Evolutionary conservation across 1,140 invertebrate species (phyloP), one percentile per base, ranked within the genome.

Genomic region (Drosophila pectinifera): DNA sequence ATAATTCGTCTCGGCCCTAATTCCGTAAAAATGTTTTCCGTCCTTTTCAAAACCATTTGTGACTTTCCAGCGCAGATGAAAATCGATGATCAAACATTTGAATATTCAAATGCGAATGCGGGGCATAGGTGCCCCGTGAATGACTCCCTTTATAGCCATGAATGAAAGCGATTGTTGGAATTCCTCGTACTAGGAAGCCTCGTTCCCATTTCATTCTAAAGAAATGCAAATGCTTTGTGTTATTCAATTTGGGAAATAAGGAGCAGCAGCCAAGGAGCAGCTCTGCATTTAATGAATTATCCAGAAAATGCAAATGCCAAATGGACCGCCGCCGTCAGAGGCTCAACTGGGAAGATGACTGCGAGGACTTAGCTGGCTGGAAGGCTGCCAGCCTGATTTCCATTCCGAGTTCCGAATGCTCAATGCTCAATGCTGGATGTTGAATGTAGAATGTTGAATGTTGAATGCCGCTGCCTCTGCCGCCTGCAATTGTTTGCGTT

Each of bases 271-370:
- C 63, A 43, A 58, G 53, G 46, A 75, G 62, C 53, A 70, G 54
- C 42, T 58, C 36, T 53, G 74, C 74, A 70, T 78, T 73, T 73
- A 73, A 73, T 78, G 76, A 78, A 78, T 78, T 78, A 73, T 73
- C 59, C 75, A 73, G 62, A 72, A 82, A 70, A 84, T 84, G 80
- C 80, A 84, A 83, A 83, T 83, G 80, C 76, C 80, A 84, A 84
- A 76, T 80, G 80, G 80, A 83, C 80, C 75, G 73, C 78, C 81
- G 56, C 53, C 36, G 53, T 58, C 24, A 58, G 53, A 62, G 16
- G 24, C 59, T 58, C 16, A 58, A 62, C 28, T 59, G 48, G 58
- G 58, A 64, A 74, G 79, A 81, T 81, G 79, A 73, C 67, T 62
- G 38, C 49, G 48, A 65, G 55, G 51, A 57, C 57, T 53, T 51